Evolutionary conservation across 2,797 vertebrate genomes (phyloP).

Genomic region (Smutsia gigantea): DNA sequence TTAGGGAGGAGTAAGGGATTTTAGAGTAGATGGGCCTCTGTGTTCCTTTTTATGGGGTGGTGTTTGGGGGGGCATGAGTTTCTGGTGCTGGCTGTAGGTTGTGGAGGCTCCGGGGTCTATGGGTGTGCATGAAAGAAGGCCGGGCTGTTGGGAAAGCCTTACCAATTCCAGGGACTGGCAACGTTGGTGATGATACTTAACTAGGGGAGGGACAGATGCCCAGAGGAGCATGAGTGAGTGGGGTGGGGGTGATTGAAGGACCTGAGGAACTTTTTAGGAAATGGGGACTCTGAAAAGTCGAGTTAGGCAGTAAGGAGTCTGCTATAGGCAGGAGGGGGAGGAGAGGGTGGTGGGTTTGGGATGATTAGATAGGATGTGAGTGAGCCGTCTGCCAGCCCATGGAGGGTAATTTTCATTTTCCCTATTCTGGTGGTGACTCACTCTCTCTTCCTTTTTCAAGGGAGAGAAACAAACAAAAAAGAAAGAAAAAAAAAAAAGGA

Average conservation of each 20-base stretch:
- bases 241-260: background rate
- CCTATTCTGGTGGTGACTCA: background rate
- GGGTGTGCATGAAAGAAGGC: background rate
- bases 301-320: background rate
- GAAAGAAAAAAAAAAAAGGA: background rate
- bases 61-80: background rate
- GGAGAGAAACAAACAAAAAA: conserved; percentile 34
- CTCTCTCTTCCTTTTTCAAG: conserved; percentile 48
- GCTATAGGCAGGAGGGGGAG: background rate
- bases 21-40: background rate
- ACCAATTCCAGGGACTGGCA: background rate
- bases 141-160: background rate
- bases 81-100: background rate
- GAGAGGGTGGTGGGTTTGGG: background rate
- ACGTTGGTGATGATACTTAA: background rate
- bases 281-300: background rate
- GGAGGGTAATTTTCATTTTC: background rate
- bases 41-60: background rate
- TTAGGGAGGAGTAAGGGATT: background rate
- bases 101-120: background rate
- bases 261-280: background rate
- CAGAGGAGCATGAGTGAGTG: background rate
- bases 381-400: background rate
- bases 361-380: background rate
- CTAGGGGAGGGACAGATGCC: background rate